Base-by-base conservation (phyloP, 2,797 vertebrate genomes). In the Neoniphon sammara region DNA sequence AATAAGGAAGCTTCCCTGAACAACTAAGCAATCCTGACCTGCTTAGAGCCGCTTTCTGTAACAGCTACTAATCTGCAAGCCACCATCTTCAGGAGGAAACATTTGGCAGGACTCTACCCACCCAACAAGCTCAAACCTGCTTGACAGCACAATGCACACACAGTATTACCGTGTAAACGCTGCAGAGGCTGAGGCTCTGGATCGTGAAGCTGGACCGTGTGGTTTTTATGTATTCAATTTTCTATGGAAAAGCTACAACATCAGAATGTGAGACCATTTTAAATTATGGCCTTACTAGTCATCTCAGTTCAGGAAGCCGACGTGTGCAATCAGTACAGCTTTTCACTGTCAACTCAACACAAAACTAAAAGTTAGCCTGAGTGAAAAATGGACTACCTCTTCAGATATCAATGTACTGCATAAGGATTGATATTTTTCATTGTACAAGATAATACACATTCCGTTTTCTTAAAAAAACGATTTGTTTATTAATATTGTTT, bases 401-500 rank as follows among this genome's bases (percentile, higher is more conserved):
- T 56, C 14, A 23, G 11, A 53, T 23, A 53, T 12, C 14, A 53
- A 39, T 3, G 11, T 39, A 11, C 39, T 42, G 39, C 39, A 42
- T 11, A 42, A 11, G 10, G 3, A 11, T 11, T 42, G 1, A 3
- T 8, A 55, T 12, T 53, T 42, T 59, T 44, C 1, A 23, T 39
- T 3, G 2, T n/a, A n/a, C 10, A 70, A 73, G 6, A 75, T 39
- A 61, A 68, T 15, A 78, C 91, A 93, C 92, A 91, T 90, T 93
- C 53, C 53, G 3, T 88, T 84, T 93, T 93, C 89, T 78, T 87
- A 89, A 91, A 94, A 96, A 96, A 95, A 94, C 91, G 86, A 95
- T 95, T 95, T 94, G 82, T 97, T 95, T 95, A 96, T 94, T 95
- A 91, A 94, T 94, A 93, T 91, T 86, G 71, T 93, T 92, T 94